phyloP scores from a whole-genome alignment of 2,888 invertebrate species.

The Noctua pronuba region DNA sequence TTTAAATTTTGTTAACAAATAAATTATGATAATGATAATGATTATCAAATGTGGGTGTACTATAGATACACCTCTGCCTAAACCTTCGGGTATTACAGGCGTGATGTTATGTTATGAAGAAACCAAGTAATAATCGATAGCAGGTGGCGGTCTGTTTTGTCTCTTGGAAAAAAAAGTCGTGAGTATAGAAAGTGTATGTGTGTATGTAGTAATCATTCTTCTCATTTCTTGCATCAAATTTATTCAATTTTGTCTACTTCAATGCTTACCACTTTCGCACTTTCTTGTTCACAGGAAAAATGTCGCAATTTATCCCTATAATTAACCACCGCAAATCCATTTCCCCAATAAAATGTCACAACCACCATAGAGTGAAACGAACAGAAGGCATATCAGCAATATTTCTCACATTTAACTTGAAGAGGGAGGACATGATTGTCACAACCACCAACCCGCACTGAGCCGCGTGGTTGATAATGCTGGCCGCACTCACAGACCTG shows the following conservation, averaged over 20 bases:
- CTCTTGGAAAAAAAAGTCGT: not conserved
- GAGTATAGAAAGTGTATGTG: not conserved
- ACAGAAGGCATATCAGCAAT: constrained; percentile 10
- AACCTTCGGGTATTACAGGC: too few relatives aligned
- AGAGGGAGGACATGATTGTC: not conserved
- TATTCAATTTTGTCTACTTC: not conserved
- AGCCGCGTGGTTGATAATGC: not conserved
- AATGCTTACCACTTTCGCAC: constrained; percentile 23
- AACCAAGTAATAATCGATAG: not conserved
- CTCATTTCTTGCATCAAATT: not conserved
- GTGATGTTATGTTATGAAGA: too few relatives aligned
- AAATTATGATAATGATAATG: too few relatives aligned
- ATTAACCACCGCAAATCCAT: constrained; percentile 48
- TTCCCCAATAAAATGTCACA: constrained; percentile 55
- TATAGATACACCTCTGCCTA: too few relatives aligned
- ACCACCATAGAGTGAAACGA: not conserved
- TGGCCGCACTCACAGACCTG: not conserved
- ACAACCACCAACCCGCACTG: not conserved
- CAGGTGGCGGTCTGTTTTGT: not conserved
- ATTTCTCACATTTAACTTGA: not conserved
- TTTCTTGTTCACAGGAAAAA: constrained; percentile 38
- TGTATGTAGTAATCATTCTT: not conserved
- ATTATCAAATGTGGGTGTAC: too few relatives aligned
- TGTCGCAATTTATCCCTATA: constrained; percentile 28
- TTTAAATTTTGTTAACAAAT: too few relatives aligned